Base-by-base conservation (phyloP, 2,888 invertebrate species). In the Drosophila histrio region DNA sequence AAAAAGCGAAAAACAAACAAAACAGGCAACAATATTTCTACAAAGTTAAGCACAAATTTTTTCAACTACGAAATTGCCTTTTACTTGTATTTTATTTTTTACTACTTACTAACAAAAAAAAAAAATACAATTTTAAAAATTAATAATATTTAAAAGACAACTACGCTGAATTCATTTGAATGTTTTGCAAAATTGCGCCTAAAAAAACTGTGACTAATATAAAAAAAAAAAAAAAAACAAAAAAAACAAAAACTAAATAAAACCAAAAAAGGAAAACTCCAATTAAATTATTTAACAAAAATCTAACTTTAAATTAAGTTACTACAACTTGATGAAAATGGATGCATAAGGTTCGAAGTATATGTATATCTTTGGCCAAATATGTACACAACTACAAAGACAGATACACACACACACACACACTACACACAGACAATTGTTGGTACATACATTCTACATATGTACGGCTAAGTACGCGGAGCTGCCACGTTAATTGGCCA, bases 371-470 rank as follows among this genome's bases (percentile, higher is more conserved):
- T 72, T 53, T 57, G 52, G 52, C 34, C 24, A 68, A 34, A 26
- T 36, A 47, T 36, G 39, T 57, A 63, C 46, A 56, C 32, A 61
- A 47, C 56, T 24, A 50, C 56, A 47, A 39, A 46, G 57, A 62
- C 38, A 41, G 26, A 56, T 11, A 58, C 15, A 54, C 28, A 47
- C 28, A 50, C 26, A 28, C 7, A 64, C 19, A 62, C 13, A 61
- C 17, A 44, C 17, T 13, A 64, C n/a, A 41, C 19, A 49, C 32
- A 57, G 65, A 72, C 57, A 69, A 77, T 68, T 85, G 66, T 81
- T 63, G 72, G 81, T 82, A 88, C 81, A 82, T 82, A 82, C 88
- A 88, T 82, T 82, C 83, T 82, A 82, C 88, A 82, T 82, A 82
- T 82, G 88, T 88, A 88, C 77, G 69, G 65, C 73, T 67, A 57